Base-by-base conservation (phyloP, 2,888 invertebrate genomes). In the Invenusta paracnida region DNA sequence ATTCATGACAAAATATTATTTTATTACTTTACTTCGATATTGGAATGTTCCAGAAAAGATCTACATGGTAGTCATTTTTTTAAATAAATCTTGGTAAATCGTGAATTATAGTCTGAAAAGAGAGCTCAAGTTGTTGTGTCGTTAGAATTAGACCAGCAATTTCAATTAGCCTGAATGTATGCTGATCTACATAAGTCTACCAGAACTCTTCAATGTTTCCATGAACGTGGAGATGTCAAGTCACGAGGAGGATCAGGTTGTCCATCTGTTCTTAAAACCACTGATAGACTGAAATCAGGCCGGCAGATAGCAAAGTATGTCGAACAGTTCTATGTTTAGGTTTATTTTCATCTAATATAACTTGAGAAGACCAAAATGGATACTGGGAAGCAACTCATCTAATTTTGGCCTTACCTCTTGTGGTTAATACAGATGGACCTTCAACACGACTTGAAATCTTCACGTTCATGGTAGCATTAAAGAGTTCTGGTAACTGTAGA, bases 341-440 rank as follows among this genome's bases (percentile, higher is more conserved):
- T 73, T 73, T 73, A 73, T 73, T 73, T 73, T 23, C 73, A 73
- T 23, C 73, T 73, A 23, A 23, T 5, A 73, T 13, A 5, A 73
- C 73, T 73, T 73, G 73, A 23, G 73, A 73, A 73, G 73, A 73
- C 73, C 11, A 73, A 73, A 73, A n/a, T n/a, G 73, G 73, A 73
- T 73, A 73, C 73, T 73, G 5, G 73, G 73, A 73, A 23, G 73
- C 73, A 23, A 73, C 73, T 73, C 73, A 23, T 73, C 73, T n/a
- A 73, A 73, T 73, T 73, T 23, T 73, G 73, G 73, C 73, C 73
- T 73, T 23, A 25, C 2, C 73, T 73, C 17, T 73, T 73, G 73
- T 13, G 73, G 73, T 73, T 73, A 73, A 5, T 73, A 23, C 73
- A 73, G 73, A 73, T n/a, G 73, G 73, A 73, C 27, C 73, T 73